Conservation (phyloP, 2,797 vertebrate species). For the Sebastes steindachneri region DNA sequence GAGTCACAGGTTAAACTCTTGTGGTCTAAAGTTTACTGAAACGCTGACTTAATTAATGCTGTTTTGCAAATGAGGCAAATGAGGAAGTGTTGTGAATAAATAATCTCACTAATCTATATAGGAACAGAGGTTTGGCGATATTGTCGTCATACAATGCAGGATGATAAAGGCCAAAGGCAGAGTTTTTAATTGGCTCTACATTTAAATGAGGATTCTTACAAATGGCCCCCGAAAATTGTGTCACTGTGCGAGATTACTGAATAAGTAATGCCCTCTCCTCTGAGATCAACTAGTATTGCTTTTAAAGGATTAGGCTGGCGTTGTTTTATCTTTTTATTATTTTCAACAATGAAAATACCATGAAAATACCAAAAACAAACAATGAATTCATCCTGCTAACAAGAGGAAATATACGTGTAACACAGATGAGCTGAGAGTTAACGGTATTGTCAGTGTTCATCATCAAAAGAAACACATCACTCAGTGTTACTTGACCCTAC, state of each 20-base stretch:
- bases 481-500: background rate
- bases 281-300: background rate
- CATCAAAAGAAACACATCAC: background rate
- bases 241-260: slow-evolving; percentile 12
- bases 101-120: background rate
- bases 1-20: background rate
- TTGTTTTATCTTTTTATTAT: background rate
- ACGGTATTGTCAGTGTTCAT: background rate
- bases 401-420: background rate
- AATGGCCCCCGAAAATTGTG: background rate
- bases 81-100: background rate
- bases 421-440: background rate
- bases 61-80: background rate
- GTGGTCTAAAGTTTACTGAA: background rate
- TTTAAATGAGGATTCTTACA: slow-evolving; percentile 11
- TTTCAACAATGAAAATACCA: background rate
- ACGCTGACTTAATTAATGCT: background rate
- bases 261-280: slow-evolving; percentile 4
- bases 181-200: slow-evolving; percentile 14
- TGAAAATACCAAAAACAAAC: background rate
- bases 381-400: background rate
- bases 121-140: background rate
- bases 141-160: background rate
- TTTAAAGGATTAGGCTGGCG: background rate
- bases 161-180: slow-evolving; percentile 1